Base-by-base conservation (phyloP, 2,888 invertebrate genomes). In the Drosophila niveifrons region DNA sequence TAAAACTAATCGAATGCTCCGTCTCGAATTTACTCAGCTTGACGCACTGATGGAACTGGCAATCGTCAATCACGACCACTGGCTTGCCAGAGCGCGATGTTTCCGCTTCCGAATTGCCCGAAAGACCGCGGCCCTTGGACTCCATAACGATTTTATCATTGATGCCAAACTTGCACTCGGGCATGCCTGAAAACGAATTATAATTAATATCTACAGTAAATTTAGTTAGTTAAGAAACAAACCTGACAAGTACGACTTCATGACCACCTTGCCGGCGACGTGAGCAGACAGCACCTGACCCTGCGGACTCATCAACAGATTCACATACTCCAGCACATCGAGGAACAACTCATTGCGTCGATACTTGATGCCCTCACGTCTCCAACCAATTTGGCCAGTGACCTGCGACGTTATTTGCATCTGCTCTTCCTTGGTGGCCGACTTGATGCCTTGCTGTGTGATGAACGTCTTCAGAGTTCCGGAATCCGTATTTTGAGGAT, bases 91-190 rank as follows among this genome's bases (percentile, higher is more conserved):
- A 96, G 72, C 98, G 95, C 15, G 97, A 96, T 36, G 96, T 95
- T 92, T 97, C 97, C 71, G 95, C 94, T 93, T 96, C 94, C 44
- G 95, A 93, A 90, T 96, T 95, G 67, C 96, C 95, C 0, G 95
- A 94, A 44, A 95, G 94, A 1, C 96, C 95, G 86, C 96, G 96
- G 2, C 97, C 97, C 91, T 97, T 97, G 0, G 97, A 96, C 90
- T 99, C 99, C 97, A 99, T 98, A 6, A 99, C 97, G 66, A 99
- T 97, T 93, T 99, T 99, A 92, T 99, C 99, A 90, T 99, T 99
- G 90, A 99, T 99, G 13, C 99, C 99, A 92, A 97, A 99, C 94
- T 99, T 99, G 94, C 99, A 99, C 93, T 99, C 99, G 0, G 99
- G 99, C 99, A 99, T 99, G 34, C 99, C 99, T 92, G 23, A 36